These are phyloP conservation scores for Drosophila quadrilineata DNA, from an alignment of 1,140 invertebrate species.

Conservation along the genomic window DNA sequence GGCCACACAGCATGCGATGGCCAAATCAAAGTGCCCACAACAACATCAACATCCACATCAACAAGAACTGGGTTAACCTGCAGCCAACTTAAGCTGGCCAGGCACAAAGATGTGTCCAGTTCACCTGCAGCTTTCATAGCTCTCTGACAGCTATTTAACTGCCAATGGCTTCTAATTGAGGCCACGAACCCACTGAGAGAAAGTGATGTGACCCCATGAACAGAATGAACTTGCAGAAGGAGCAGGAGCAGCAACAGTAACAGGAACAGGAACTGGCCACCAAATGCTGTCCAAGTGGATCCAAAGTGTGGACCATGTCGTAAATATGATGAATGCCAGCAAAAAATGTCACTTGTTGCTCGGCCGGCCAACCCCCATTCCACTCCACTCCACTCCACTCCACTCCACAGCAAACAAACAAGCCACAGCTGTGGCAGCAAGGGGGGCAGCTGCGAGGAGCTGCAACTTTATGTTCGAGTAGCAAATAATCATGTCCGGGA, in stretches of 20 bases:
- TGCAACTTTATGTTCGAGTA: constrained; percentile 74
- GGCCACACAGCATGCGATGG: constrained; percentile 50
- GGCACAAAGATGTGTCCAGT: constrained; percentile 7
- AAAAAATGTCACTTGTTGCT: constrained; percentile 79
- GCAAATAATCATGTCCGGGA: constrained; percentile 75
- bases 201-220: background rate
- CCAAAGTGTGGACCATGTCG: constrained; percentile 34
- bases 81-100: constrained; percentile 13
- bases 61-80: background rate
- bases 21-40: constrained; percentile 50
- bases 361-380: too few relatives aligned
- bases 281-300: constrained; percentile 19
- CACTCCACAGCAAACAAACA: too few relatives aligned
- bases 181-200: constrained; percentile 22
- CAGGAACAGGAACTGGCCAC: background rate
- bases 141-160: constrained; percentile 14
- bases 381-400: too few relatives aligned
- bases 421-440: background rate
- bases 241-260: too few relatives aligned
- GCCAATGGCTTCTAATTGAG: constrained; percentile 59
- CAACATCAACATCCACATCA: constrained; percentile 36
- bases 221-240: too few relatives aligned
- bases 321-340: constrained; percentile 72
- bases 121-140: background rate
- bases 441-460: background rate